Base-by-base conservation (phyloP, 2,113 vertebrate genomes). In the Anguilla japonica region DNA sequence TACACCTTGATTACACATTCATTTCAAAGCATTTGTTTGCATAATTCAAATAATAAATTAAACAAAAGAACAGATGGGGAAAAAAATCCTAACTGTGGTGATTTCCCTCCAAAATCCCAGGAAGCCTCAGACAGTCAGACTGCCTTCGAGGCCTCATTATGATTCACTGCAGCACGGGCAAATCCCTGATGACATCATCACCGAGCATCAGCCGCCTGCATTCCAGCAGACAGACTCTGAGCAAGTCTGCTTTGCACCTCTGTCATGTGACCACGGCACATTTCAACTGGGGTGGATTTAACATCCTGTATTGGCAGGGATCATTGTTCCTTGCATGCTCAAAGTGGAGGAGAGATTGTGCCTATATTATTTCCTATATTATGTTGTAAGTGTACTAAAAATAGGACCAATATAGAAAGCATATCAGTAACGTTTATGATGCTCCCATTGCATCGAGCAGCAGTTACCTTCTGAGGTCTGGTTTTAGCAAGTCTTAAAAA, bases 121-220 rank as follows among this genome's bases (percentile, higher is more conserved):
- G 20, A 20, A 71, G 63, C 26, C 63, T 71, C 63, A 7, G 63
- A 71, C 16, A 71, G 15, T 5, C 60, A 63, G 60, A 63, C 60
- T 18, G 63, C 63, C 63, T 20, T 71, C 26, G 63, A 71, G 63
- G 3, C n/a, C 63, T 71, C 63, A 71, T 71, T 71, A 71, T n/a
- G 63, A 71, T n/a, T n/a, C 22, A 71, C 16, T 7, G 20, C 63
- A 9, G 63, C 63, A 29, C 6, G 4, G 63, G 63, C 63, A 71
- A 71, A 71, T 71, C 63, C 63, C 63, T n/a, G 63, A 20, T 71
- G 63, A 71, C 63, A 71, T 71, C 63, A 71, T 71, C 26, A 71
- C 63, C 26, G 22, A 71, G n/a, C 26, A 22, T 71, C 63, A 71
- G 4, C 63, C 63, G 63, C 6, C 63, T n/a, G 63, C 63, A 71